phyloP scores from a whole-genome alignment of 2,888 invertebrate genomes.

The Pedicia rivosa region DNA sequence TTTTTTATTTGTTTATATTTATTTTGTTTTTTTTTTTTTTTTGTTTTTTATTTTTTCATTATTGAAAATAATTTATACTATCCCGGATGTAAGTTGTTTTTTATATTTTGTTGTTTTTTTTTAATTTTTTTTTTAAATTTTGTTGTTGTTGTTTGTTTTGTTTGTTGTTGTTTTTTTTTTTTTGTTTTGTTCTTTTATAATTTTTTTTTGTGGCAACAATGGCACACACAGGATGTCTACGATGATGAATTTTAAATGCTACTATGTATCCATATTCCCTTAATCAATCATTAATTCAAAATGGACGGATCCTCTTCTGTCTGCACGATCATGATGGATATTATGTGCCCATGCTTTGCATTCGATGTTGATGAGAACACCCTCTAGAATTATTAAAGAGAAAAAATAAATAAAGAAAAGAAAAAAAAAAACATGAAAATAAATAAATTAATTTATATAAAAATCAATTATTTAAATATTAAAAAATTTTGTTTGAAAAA shows the following conservation, averaged over 20 bases:
- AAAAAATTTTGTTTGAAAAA: too few species aligned
- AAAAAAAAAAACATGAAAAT: too few species aligned
- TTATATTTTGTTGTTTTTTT: neutral
- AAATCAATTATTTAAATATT: too few species aligned
- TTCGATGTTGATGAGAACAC: slow-evolving; percentile 82
- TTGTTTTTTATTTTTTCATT: neutral
- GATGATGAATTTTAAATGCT: neutral
- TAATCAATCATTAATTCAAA: slow-evolving; percentile 90
- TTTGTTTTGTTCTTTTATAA: neutral
- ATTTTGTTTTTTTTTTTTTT: neutral
- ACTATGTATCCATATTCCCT: slow-evolving; percentile 17
- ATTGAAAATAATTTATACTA: neutral
- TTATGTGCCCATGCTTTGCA: slow-evolving; percentile 89
- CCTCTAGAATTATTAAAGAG: slow-evolving; percentile 38
- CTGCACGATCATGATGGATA: slow-evolving; percentile 71
- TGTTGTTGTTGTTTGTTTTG: neutral
- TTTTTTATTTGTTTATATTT: neutral
- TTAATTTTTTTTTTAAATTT: neutral
- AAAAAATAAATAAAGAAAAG: slow-evolving; percentile 1
- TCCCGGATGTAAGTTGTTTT: neutral
- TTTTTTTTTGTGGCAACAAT: too few species aligned
- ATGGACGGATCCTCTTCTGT: slow-evolving; percentile 83
- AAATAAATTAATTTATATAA: too few species aligned
- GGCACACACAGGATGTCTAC: too few species aligned
- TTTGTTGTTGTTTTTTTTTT: neutral